phyloP scores from a whole-genome alignment of 2,113 vertebrate species.

The Ibidorhyncha struthersii region DNA sequence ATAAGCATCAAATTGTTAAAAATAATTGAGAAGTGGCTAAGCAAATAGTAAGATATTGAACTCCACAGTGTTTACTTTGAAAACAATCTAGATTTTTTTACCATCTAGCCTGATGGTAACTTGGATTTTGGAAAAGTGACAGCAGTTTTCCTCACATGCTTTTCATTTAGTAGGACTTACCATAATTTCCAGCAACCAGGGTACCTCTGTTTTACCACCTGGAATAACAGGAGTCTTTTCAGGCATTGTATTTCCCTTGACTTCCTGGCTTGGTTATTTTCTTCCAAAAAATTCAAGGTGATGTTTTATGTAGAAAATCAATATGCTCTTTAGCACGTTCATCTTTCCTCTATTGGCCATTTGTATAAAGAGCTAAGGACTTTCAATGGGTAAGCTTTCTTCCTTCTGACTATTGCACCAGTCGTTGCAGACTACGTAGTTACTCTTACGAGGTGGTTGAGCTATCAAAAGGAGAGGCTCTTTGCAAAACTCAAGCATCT shows the following conservation, averaged over 20 bases:
- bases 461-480: not conserved
- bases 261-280: not conserved
- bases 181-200: not conserved
- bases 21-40: not conserved
- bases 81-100: not conserved
- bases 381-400: not conserved
- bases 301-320: not conserved
- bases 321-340: not conserved
- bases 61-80: not conserved
- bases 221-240: not conserved
- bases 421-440: not conserved
- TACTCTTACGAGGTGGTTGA: not conserved
- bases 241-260: not conserved
- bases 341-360: accelerated
- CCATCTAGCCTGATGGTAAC: not conserved
- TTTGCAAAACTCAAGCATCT: not conserved
- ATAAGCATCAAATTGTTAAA: not conserved
- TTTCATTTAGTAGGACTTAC: not conserved
- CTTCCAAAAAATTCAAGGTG: not conserved
- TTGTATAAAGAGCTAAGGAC: not conserved
- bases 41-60: not conserved
- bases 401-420: not conserved
- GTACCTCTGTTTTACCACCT: not conserved
- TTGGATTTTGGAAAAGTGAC: not conserved
- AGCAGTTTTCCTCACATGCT: not conserved